Conservation (phyloP, 2,888 invertebrate genomes). For the Anthrax anthrax region DNA sequence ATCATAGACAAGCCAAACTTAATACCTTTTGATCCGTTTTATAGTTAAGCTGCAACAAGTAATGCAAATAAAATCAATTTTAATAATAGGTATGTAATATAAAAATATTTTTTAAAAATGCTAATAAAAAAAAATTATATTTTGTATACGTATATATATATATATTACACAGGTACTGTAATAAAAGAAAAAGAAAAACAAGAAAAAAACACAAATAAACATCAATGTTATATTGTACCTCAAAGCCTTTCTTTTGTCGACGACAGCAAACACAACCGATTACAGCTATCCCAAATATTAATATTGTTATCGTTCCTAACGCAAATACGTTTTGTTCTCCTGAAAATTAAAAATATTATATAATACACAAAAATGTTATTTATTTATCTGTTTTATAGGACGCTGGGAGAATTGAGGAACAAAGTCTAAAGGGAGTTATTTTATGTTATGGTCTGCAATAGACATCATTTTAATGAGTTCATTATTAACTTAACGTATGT, state of each 20-base stretch:
- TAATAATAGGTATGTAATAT: slow-evolving; percentile 3
- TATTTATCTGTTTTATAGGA: too few relatives aligned
- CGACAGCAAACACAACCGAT: slow-evolving; percentile 15
- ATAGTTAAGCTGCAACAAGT: slow-evolving; percentile 13
- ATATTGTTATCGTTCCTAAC: slow-evolving; percentile 12
- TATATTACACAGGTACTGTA: too few relatives aligned
- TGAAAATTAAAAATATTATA: slow-evolving; percentile 3
- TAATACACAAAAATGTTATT: too few relatives aligned
- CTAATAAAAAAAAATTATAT: too few relatives aligned
- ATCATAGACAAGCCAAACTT: neutral
- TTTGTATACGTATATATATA: neutral
- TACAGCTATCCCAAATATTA: slow-evolving; percentile 11
- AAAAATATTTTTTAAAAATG: too few relatives aligned
- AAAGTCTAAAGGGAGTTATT: too few relatives aligned
- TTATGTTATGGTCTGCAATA: too few relatives aligned
- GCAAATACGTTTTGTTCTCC: slow-evolving; percentile 13
- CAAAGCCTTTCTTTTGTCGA: slow-evolving; percentile 15
- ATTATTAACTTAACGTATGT: too few relatives aligned
- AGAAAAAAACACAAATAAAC: neutral
- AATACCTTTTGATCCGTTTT: slow-evolving; percentile 16
- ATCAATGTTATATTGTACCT: slow-evolving; percentile 9
- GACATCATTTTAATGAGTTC: too few relatives aligned
- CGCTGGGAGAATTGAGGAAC: too few relatives aligned
- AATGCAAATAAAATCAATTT: slow-evolving; percentile 3
- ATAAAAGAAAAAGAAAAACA: too few relatives aligned